phyloP scores from a whole-genome alignment of 2,797 vertebrate genomes.

The Pelodytes ibericus region DNA sequence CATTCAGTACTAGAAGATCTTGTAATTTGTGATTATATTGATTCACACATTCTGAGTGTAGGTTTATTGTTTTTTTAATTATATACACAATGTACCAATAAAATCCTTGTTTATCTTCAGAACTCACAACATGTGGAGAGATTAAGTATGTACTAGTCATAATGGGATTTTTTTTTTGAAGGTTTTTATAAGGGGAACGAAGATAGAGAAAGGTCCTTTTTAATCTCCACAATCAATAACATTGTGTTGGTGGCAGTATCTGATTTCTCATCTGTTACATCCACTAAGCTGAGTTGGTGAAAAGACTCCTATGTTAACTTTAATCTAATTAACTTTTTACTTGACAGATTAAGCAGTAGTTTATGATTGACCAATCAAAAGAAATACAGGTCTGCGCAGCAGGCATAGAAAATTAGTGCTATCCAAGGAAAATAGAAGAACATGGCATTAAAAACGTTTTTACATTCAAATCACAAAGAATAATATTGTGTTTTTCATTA shows the following conservation, averaged over 20 bases:
- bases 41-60: no score
- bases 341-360: not conserved
- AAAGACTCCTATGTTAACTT: not conserved
- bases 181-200: not conserved
- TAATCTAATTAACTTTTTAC: not conserved
- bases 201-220: not conserved
- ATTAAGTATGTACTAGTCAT: not conserved
- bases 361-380: not conserved
- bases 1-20: no score
- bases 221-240: not conserved
- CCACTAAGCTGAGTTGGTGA: not conserved
- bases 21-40: no score
- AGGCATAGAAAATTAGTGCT: not conserved
- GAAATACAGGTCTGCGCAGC: not conserved
- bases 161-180: not conserved
- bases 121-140: not conserved
- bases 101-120: not conserved
- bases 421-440: not conserved
- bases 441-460: not conserved
- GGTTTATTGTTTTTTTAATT: not conserved
- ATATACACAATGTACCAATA: not conserved
- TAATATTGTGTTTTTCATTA: not conserved
- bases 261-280: not conserved
- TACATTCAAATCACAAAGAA: not conserved
- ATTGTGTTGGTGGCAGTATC: not conserved